Conservation (phyloP, 2,113 vertebrate genomes). For the Arizona elegans region DNA sequence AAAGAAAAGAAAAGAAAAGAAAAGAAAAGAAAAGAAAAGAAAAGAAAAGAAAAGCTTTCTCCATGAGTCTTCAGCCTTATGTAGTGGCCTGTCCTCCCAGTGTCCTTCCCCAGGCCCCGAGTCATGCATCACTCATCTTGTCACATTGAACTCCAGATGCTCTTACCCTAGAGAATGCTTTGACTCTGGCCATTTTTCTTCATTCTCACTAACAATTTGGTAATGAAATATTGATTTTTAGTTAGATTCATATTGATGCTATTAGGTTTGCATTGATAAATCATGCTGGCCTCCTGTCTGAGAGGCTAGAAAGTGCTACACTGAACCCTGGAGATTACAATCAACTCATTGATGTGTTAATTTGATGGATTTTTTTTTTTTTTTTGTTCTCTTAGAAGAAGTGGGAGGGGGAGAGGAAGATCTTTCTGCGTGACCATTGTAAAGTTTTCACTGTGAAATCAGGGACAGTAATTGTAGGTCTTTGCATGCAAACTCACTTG, state of each 20-base stretch:
- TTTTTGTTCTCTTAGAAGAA: slow-evolving; percentile 80
- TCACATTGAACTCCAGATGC: slow-evolving; percentile 99
- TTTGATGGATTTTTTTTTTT: slow-evolving; percentile 97
- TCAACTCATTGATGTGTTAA: slow-evolving; percentile 99
- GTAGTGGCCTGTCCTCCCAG: slow-evolving; percentile 90
- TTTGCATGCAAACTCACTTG: slow-evolving; percentile 38
- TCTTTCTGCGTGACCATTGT: slow-evolving; percentile 68
- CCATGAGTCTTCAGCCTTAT: slow-evolving; percentile 72
- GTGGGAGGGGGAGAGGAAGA: slow-evolving; percentile 74
- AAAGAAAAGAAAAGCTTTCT: slow-evolving; percentile 62
- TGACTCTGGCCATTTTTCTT: slow-evolving; percentile 96
- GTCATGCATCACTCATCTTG: slow-evolving; percentile 98
- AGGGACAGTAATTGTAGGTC: slow-evolving; percentile 64
- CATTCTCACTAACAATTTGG: slow-evolving; percentile 99
- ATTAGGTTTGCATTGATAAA: slow-evolving; percentile 99
- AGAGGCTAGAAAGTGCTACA: slow-evolving; percentile 84
- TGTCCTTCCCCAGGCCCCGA: slow-evolving; percentile 93
- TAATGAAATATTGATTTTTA: slow-evolving; percentile 99
- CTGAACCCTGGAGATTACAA: slow-evolving; percentile 93
- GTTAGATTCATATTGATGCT: slow-evolving; percentile 99
- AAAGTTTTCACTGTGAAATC: slow-evolving; percentile 76
- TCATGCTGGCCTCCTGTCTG: slow-evolving; percentile 93
- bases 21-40: background rate
- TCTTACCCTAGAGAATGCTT: slow-evolving; percentile 94
- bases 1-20: slow-evolving; percentile 18